Conservation (phyloP, 2,113 vertebrate genomes). For the Odobenus rosmarus region DNA sequence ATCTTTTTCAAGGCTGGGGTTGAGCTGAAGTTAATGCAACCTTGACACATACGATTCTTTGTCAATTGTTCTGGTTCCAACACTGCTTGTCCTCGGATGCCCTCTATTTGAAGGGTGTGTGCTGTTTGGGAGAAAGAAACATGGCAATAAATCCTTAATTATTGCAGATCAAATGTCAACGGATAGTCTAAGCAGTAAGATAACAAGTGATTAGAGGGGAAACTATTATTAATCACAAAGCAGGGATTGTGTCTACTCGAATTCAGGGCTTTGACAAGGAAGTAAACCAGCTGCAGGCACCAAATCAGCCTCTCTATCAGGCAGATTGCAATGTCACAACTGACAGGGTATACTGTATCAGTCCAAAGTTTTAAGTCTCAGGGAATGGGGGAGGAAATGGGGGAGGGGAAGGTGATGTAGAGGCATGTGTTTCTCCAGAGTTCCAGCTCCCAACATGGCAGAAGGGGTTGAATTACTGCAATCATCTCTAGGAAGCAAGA, state of each 20-base stretch:
- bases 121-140: conserved; percentile 58
- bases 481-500: not conserved
- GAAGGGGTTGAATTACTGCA: not conserved
- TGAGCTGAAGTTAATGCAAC: not conserved
- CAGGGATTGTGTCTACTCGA: conserved; percentile 49
- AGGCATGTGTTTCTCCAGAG: not conserved
- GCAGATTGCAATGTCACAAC: not conserved
- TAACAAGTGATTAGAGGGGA: conserved; percentile 44
- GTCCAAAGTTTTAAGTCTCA: conserved; percentile 53
- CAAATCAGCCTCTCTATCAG: conserved; percentile 8
- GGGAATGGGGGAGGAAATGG: not conserved
- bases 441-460: not conserved
- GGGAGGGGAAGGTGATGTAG: not conserved
- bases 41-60: not conserved
- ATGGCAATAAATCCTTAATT: conserved; percentile 72
- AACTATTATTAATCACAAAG: conserved; percentile 56
- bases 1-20: not conserved
- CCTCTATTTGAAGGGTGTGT: conserved; percentile 37
- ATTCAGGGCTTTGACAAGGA: conserved; percentile 43
- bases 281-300: not conserved
- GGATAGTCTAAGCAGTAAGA: conserved; percentile 23
- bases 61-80: conserved; percentile 47
- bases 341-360: not conserved
- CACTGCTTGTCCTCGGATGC: not conserved
- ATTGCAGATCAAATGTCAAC: conserved; percentile 63